Evolutionary conservation across 2,888 invertebrate species (phyloP).

Genomic region (Metallyticus violacea): DNA sequence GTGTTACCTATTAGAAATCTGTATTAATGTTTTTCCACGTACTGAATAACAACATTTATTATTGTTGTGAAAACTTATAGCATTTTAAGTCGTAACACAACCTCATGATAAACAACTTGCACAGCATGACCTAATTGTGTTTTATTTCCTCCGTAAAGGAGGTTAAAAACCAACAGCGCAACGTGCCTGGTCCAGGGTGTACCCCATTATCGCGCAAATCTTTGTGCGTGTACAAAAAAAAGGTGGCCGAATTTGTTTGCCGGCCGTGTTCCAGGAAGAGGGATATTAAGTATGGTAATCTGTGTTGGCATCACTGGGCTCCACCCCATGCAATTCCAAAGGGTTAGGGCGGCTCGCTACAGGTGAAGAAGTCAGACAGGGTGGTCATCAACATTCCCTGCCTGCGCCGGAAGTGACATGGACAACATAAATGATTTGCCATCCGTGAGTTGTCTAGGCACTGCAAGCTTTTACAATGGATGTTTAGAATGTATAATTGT

Average conservation of each 20-base stretch:
- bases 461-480: not conserved
- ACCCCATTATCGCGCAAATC: not conserved
- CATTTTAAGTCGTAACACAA: too few species aligned
- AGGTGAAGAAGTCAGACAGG: not conserved
- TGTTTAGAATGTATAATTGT: not conserved
- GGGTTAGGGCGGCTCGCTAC: not conserved
- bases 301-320: not conserved
- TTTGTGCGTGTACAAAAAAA: not conserved
- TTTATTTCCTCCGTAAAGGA: not conserved
- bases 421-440: not conserved
- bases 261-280: not conserved
- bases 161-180: not conserved
- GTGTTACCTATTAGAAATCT: too few species aligned
- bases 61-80: too few species aligned
- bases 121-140: too few species aligned
- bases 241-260: not conserved
- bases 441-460: not conserved
- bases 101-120: too few species aligned
- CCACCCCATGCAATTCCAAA: not conserved
- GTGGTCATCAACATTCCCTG: not conserved
- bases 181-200: not conserved
- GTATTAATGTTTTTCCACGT: too few species aligned
- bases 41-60: too few species aligned
- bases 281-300: constrained; percentile 2
- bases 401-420: not conserved